Percentiles rank a stretch among this genome's conserved stretches.
Evolutionary conservation across 2,888 invertebrate genomes (phyloP).

Genomic region (Rhogogaster chlorosoma): DNA sequence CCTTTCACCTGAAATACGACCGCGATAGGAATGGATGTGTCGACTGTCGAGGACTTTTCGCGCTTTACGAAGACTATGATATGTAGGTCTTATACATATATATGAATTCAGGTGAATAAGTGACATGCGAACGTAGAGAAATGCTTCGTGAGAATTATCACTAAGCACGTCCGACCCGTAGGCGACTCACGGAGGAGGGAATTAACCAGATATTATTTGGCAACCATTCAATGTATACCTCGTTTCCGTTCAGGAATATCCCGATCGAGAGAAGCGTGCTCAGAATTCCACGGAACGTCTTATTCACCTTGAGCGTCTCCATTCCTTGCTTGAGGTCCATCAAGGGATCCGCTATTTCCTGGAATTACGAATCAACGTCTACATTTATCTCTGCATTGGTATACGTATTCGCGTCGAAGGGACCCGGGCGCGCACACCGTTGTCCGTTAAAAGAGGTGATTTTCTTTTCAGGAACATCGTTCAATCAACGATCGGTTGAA

Average conservation of each 20-base stretch:
- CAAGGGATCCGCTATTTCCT: conserved; percentile 99
- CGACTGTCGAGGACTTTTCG: neutral
- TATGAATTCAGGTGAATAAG: neutral
- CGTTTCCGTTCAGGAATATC: conserved; percentile 96
- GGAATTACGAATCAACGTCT: conserved; percentile 50
- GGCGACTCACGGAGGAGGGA: conserved; percentile 13
- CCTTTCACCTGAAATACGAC: conserved; percentile 87
- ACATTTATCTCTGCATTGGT: neutral
- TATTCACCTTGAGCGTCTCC: conserved; percentile 93
- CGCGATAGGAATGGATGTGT: neutral
- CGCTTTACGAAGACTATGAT: neutral
- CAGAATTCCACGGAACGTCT: conserved; percentile 96
- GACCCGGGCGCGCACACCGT: neutral
- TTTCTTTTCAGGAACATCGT: neutral
- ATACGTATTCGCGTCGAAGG: neutral
- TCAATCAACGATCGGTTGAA: conserved; percentile 23
- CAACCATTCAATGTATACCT: conserved; percentile 75
- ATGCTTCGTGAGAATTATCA: neutral
- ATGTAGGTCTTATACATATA: too few relatives aligned
- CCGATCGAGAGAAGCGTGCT: conserved; percentile 96
- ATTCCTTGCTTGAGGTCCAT: conserved; percentile 99
- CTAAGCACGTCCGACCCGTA: conserved; percentile 17
- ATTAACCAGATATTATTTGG: conserved; percentile 73
- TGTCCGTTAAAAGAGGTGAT: neutral
- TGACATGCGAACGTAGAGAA: neutral